A percentile compares a stretch with the other conserved stretches of the same genome.
Evolutionary conservation across 2,888 invertebrate genomes (phyloP).

Genomic region (Calephelis perditalis): DNA sequence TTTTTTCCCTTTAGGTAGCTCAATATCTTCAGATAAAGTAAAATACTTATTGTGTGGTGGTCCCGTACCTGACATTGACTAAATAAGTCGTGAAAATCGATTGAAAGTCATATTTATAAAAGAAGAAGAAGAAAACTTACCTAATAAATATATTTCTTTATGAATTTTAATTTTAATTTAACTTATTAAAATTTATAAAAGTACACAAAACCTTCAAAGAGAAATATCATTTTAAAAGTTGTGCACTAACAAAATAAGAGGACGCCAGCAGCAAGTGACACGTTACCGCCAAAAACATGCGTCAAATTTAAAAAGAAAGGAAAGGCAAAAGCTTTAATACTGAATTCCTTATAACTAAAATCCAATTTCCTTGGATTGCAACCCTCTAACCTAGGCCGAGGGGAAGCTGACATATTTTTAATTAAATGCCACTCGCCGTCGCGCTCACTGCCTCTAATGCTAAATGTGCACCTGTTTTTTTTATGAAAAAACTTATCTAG

Average conservation of each 20-base stretch:
- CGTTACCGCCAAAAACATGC: slow-evolving; percentile 10
- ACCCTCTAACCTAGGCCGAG: slow-evolving; percentile 10
- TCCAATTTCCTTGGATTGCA: slow-evolving; percentile 11
- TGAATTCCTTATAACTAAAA: slow-evolving; percentile 12
- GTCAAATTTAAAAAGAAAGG: slow-evolving; percentile 4
- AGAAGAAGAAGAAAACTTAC: too few relatives aligned
- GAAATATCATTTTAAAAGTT: too few relatives aligned
- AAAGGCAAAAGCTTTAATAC: slow-evolving; percentile 13
- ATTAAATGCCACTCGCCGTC: slow-evolving; percentile 59
- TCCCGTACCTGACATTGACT: too few relatives aligned
- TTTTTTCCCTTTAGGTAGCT: too few relatives aligned
- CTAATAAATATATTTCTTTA: too few relatives aligned
- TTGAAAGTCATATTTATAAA: too few relatives aligned
- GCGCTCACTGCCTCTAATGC: slow-evolving; percentile 16
- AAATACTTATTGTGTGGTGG: too few relatives aligned
- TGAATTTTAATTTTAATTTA: too few relatives aligned
- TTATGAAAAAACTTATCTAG: slow-evolving; percentile 8
- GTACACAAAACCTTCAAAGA: too few relatives aligned
- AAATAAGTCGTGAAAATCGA: too few relatives aligned
- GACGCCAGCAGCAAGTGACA: not conserved
- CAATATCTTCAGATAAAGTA: too few relatives aligned
- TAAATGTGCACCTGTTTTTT: slow-evolving; percentile 9
- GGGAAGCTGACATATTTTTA: slow-evolving; percentile 59
- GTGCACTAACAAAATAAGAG: not conserved
- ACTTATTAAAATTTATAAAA: too few relatives aligned